Evolutionary conservation across 2,888 invertebrate genomes (phyloP), one percentile per base, ranked within the genome.

Genomic region (Dynastes hyllus): DNA sequence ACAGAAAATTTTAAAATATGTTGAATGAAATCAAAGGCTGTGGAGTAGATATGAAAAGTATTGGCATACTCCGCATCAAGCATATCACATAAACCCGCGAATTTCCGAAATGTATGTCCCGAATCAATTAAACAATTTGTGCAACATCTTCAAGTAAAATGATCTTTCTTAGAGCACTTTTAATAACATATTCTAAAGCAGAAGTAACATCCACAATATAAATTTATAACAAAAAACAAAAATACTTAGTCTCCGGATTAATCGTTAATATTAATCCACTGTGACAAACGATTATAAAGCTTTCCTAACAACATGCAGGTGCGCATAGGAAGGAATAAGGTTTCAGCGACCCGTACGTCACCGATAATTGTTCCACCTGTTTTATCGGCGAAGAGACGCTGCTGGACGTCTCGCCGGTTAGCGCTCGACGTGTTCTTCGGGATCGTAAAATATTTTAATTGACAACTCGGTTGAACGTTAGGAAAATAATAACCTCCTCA

Each of bases 301-400:
- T 65, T 71, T 66, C 73, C 65, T 78, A 77, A 78, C 78, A 53
- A 65, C 65, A 40, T 73, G 61, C 78, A 78, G 71, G 65, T 71
- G 78, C 37, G 22, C 65, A 45, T 27, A 45, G 45, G 45, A 55
- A 16, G 16, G 78, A 71, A 78, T 71, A 45, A 50, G 51, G 78
- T 71, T 78, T 63, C 73, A 63, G 63, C 51, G 27, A 55, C 29
- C 78, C 78, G 78, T 76, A 78, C 77, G 80, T 81, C 81, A 80
- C 77, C 70, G 75, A 37, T 76, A 79, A 80, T 80, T 71, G 76
- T 81, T 79, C 75, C 78, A 81, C 81, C 81, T 81, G 81, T 77
- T 77, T 67, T 76, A 76, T 71, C 78, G 40, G 58, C 58, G 22
- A 73, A 58, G 73, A 73, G 40, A 73, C 58, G 37, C 73, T 61